Evolutionary conservation across 2,797 vertebrate genomes (phyloP).

Genomic region (Linurgus olivaceus): DNA sequence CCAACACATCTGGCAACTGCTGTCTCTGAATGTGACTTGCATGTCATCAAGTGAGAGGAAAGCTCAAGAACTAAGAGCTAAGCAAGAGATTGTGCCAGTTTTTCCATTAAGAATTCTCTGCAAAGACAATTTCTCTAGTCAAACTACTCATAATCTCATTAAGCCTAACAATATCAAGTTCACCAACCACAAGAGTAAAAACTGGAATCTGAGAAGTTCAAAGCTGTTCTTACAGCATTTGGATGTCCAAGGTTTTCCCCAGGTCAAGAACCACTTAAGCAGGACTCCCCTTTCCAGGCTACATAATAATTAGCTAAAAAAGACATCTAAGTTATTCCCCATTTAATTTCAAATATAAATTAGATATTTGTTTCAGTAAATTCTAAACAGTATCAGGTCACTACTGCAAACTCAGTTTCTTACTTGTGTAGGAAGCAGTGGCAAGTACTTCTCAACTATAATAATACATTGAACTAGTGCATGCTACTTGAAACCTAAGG

Average conservation of each 20-base stretch:
- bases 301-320: neutral
- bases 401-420: neutral
- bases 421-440: neutral
- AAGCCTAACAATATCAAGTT: slow-evolving; percentile 21
- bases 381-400: neutral
- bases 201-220: neutral
- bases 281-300: neutral
- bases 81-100: neutral
- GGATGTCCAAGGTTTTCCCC: neutral
- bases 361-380: neutral
- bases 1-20: slow-evolving; percentile 13
- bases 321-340: neutral
- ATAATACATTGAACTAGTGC: neutral
- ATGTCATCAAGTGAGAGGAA: neutral
- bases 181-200: neutral
- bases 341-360: neutral
- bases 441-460: neutral
- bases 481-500: neutral
- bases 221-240: neutral
- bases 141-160: slow-evolving; percentile 7
- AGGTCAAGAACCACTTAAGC: neutral
- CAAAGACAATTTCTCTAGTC: neutral
- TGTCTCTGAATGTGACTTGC: neutral
- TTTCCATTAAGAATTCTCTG: slow-evolving; percentile 20
- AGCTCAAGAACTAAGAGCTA: neutral